Base-by-base conservation (phyloP, 2,888 invertebrate genomes). In the Tachina lurida region DNA sequence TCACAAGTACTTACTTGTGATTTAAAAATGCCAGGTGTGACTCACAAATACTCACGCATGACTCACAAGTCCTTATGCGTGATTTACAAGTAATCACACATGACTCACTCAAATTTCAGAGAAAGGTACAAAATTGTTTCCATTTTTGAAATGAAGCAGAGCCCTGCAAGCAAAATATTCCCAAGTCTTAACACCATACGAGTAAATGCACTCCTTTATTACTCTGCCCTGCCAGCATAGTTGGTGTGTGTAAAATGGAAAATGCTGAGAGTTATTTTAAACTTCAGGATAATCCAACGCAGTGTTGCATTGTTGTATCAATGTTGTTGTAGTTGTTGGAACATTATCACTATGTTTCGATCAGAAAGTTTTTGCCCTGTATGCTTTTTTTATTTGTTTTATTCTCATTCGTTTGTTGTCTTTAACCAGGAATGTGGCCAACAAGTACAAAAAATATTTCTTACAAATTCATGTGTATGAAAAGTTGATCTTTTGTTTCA, bases 271-370 rank as follows among this genome's bases (percentile, higher is more conserved):
- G 81, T 84, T 84, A 81, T 84, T 77, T 87, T 75, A 82, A 84
- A 70, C 82, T 67, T 77, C 78, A 82, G 87, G 84, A 84, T 87
- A 75, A 87, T 84, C 84, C 81, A 82, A 84, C 58, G 77, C 86
- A 81, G 70, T 78, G 47, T 80, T 73, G 68, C 56, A 81, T 77
- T 68, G 77, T 78, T 78, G 68, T 75, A 10, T 47, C 65, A 41
- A 58, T 67, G 85, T 63, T 86, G 22, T 58, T 74, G 73, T 60
- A 68, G 77, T 78, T 79, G 86, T 80, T 80, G 79, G 67, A 80
- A 83, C 79, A 80, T 84, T 86, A 86, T 86, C 86, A 63, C 86
- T 77, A 68, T 80, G 83, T 80, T 86, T 83, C 83, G 83, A 86
- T 86, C 86, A 83, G 76, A 86, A 83, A 79, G 86, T 68, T 79